Base-by-base conservation (phyloP, 2,113 vertebrate species). In the Nerophis lumbriciformis region DNA sequence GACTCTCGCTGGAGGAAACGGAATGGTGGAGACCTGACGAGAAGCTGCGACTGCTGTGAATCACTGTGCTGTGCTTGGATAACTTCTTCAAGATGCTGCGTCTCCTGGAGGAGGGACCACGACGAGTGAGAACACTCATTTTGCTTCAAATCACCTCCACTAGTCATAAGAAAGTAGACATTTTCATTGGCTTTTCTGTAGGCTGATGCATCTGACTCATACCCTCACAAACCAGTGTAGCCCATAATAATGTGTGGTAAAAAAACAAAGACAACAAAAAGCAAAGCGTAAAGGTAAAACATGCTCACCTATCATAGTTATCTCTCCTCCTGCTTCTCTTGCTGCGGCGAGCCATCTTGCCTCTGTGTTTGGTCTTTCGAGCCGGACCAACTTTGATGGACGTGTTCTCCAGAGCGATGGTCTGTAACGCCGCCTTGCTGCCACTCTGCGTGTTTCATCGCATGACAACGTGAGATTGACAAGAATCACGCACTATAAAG, bases 21-120 rank as follows among this genome's bases (percentile, higher is more conserved):
- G 96, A 97, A 83, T 97, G 95, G 54, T 98, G 95, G 59, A 98
- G 94, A 2, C 95, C 95, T 0, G 96, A 98, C 5, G 94, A 96
- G 86, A 96, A 95, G 83, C 95, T 98, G 51, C 93, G 94, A 80
- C 96, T 98, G 80, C 92, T 92, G 79, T 96, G 95, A 65, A 98
- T 90, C 38, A 93, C 92, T 0, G 93, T 91, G 0, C 92, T 86
- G 78, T 96, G 96, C 87, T 94, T 96, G 36, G 96, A 95, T 73
- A 97, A 91, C 87, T 95, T 98, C 87, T 94, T 97, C 71, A 98
- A 88, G 37, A 98, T 89, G 4, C 90, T 92, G 44, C 94, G 93
- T 48, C 94, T 89, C 83, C 94, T 97, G 52, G 28, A 5, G 14
- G 8, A 28, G 50, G 50, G 6, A 35, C 28, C 21, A 48, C 42